Conservation (phyloP, 2,797 vertebrate genomes). For the Tangara arthus region DNA sequence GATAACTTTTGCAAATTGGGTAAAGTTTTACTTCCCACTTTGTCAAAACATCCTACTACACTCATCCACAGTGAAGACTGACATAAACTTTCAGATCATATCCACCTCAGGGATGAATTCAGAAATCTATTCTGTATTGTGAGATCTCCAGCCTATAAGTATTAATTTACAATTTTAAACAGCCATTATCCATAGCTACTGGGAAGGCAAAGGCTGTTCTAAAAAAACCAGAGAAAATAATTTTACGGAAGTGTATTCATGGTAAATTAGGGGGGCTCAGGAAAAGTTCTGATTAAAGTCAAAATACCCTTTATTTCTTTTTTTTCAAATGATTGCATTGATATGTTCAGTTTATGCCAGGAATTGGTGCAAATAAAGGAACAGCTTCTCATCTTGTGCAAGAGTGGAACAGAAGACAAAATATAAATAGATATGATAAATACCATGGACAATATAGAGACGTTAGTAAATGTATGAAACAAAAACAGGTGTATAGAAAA, state of each 20-base stretch:
- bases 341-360: neutral
- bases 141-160: neutral
- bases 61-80: neutral
- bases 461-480: neutral
- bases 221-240: neutral
- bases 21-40: neutral
- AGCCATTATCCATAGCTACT: neutral
- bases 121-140: neutral
- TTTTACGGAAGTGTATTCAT: neutral
- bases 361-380: neutral
- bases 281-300: constrained; percentile 32
- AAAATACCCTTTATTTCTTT: constrained; percentile 24
- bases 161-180: neutral
- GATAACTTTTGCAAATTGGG: neutral
- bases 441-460: neutral
- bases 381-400: neutral
- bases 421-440: neutral
- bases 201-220: neutral
- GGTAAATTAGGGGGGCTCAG: neutral
- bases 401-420: neutral
- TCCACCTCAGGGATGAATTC: neutral
- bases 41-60: neutral
- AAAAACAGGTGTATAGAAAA: neutral
- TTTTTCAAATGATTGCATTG: neutral
- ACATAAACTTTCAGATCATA: neutral